These are phyloP conservation scores for Takifugu flavidus DNA, from an alignment of 2,113 vertebrate species.

Conservation along the genomic window DNA sequence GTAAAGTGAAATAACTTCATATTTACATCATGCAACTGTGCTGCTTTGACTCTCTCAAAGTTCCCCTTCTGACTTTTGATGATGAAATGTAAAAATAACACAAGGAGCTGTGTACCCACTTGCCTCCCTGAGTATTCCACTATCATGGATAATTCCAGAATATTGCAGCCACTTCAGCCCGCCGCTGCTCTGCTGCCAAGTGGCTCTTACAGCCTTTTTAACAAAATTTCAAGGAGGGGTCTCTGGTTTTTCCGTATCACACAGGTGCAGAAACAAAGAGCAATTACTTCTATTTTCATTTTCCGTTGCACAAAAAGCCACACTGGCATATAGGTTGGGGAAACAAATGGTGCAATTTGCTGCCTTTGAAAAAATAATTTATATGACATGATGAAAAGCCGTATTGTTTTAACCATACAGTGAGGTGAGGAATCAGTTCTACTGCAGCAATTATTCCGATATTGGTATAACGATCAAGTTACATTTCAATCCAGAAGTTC, in stretches of 20 bases:
- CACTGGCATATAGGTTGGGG: constrained; percentile 40
- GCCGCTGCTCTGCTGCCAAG: constrained; percentile 43
- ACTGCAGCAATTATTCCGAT: no score
- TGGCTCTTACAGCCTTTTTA: constrained; percentile 57
- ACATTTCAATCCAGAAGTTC: no score
- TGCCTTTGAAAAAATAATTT: constrained; percentile 31
- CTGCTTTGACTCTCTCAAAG: constrained; percentile 9
- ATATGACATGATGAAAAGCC: constrained; percentile 16
- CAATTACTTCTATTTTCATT: constrained; percentile 44
- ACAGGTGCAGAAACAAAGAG: constrained; percentile 64
- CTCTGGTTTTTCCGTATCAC: constrained; percentile 44
- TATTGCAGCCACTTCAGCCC: constrained; percentile 58
- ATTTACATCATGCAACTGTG: constrained; percentile 5
- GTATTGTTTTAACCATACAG: constrained; percentile 15
- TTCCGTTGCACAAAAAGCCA: constrained; percentile 47
- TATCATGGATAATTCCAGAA: constrained; percentile 57
- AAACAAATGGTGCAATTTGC: constrained; percentile 35
- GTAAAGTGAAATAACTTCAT: background rate
- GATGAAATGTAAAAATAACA: constrained; percentile 66
- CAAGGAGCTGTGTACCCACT: constrained; percentile 63
- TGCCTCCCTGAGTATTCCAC: constrained; percentile 50
- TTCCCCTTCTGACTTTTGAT: constrained; percentile 40
- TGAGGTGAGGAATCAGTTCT: background rate
- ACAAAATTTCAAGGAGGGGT: constrained; percentile 58
- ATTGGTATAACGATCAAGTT: no score